Base-by-base conservation (phyloP, 2,797 vertebrate genomes). In the Thamnophis elegans region DNA sequence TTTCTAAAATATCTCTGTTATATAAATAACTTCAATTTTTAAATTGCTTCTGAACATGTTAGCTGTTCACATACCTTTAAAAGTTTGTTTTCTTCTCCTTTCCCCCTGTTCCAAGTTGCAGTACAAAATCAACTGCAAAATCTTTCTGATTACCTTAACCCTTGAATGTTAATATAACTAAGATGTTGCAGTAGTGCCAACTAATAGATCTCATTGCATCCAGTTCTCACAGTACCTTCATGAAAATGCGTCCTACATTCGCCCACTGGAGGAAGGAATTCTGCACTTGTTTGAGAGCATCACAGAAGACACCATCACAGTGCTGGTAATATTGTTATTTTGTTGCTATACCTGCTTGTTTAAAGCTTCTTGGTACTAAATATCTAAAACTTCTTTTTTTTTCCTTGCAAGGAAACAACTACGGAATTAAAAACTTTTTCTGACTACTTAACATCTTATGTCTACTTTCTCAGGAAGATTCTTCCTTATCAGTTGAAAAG, bases 401-500 rank as follows among this genome's bases (percentile, higher is more conserved):
- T 90, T 51, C 47, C 96, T 90, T 42, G 94, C 82, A 93, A 99
- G 99, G 99, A 99, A 97, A 99, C 99, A 42, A 97, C 98, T 95
- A 98, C 98, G 95, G 98, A 98, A 96, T 98, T 99, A 97, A 98
- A 98, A 97, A 95, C 95, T 91, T 99, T 99, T 92, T 98, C 99
- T 92, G 98, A 98, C 92, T 97, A 98, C 94, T 98, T 99, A 97
- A 97, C 98, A 55, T 98, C 98, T 51, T 99, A 99, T 94, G 97
- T 98, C 73, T 93, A 97, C 95, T 99, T 99, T 95, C 98, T 99
- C 97, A 98, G 98, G 96, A 99, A 99, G 98, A 99, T 99, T 96
- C 98, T 99, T 96, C 99, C 99, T 11, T 99, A 99, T 94, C 99
- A 99, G 94, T 98, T 99, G 90, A 99, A 99, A 98, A 99, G 99